A percentile compares a stretch with the other conserved stretches of the same genome.
Conservation (phyloP, 1,140 invertebrate species). For the Ladona fulva region DNA sequence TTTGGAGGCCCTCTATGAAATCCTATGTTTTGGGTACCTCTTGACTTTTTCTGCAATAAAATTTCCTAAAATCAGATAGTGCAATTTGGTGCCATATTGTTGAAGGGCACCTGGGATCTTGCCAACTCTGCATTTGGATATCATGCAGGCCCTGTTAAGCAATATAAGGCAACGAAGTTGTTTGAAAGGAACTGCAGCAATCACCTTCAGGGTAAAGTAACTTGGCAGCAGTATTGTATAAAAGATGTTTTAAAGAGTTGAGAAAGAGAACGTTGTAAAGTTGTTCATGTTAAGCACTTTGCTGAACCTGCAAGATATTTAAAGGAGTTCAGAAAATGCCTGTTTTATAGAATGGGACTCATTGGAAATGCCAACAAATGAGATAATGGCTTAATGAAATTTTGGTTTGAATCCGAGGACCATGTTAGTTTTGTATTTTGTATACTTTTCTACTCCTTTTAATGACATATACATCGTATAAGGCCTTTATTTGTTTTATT, state of each 20-base stretch:
- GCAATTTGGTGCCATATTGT: too few species aligned
- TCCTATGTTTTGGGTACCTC: too few species aligned
- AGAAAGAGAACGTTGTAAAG: conserved; percentile 3
- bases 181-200: conserved; percentile 1
- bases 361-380: background rate
- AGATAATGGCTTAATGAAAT: background rate
- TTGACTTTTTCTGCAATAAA: too few species aligned
- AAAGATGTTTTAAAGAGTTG: background rate
- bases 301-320: background rate
- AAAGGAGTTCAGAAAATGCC: background rate
- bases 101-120: too few species aligned
- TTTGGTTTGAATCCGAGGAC: conserved; percentile 4
- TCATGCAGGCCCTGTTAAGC: background rate
- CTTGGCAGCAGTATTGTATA: background rate
- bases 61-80: too few species aligned
- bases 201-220: conserved; percentile 4
- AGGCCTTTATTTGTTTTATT: background rate
- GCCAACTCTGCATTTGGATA: too few species aligned
- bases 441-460: conserved; percentile 4
- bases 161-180: background rate
- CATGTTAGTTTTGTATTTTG: conserved; percentile 3
- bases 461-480: background rate
- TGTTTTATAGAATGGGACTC: conserved; percentile 2
- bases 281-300: background rate
- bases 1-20: too few species aligned